phyloP scores from a whole-genome alignment of 2,113 vertebrate species.

The rabbit (Oryctolagus cuniculus) region mOryCun1.1 NC_091435.1:122904001-122904500 shows the following conservation, averaged over 20 bases:
- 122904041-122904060: too few species aligned
- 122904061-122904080: too few species aligned
- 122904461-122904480: not conserved
- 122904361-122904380: not conserved
- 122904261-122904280: not conserved
- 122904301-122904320: not conserved
- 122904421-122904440: not conserved
- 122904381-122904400: not conserved
- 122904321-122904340: not conserved
- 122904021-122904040: too few species aligned
- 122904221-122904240: not conserved
- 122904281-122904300: not conserved
- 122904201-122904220: not conserved
- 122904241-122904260: not conserved
- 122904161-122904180: slow-evolving; percentile 5
- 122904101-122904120: not conserved
- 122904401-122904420: slow-evolving; percentile 26
- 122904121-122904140: slow-evolving; percentile 13
- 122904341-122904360: slow-evolving; percentile 34
- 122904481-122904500: too few species aligned
- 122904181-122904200: slow-evolving; percentile 38
- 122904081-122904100: too few species aligned
- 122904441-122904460: slow-evolving; percentile 19
- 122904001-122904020: too few species aligned
- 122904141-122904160: not conserved